Percentiles rank a stretch among this genome's conserved stretches.
These are phyloP conservation scores for Sesia apiformis DNA, from an alignment of 2,888 invertebrate genomes.

Conservation along the genomic window DNA sequence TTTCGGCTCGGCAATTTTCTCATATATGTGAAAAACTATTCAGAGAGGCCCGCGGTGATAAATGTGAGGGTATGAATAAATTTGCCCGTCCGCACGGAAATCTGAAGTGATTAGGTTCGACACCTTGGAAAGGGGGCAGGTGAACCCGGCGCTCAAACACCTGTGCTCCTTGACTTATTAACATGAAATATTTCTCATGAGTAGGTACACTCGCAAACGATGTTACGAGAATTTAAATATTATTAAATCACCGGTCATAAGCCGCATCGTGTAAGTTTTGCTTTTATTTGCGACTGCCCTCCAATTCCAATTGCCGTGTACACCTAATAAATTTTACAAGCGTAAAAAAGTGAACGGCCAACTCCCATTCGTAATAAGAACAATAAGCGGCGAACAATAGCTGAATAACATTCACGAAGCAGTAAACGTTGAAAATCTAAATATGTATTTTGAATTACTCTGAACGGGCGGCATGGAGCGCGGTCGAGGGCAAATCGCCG, in stretches of 20 bases:
- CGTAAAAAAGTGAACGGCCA: conserved; percentile 20
- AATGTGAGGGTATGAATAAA: conserved; percentile 69
- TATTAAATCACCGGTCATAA: conserved; percentile 12
- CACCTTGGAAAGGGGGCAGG: conserved; percentile 44
- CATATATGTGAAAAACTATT: conserved; percentile 62
- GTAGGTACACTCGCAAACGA: not conserved
- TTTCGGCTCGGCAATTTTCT: conserved; percentile 59
- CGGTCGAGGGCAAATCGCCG: conserved; percentile 13
- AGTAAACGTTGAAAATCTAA: conserved; percentile 39
- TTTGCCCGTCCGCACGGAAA: conserved; percentile 50
- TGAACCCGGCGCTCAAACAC: conserved; percentile 17
- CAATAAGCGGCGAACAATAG: conserved; percentile 34
- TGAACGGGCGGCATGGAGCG: conserved; percentile 17
- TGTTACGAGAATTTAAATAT: not conserved
- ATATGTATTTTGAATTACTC: conserved; percentile 41
- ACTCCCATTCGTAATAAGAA: conserved; percentile 24
- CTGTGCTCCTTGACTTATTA: not conserved
- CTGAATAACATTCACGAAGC: conserved; percentile 31
- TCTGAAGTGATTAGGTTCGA: conserved; percentile 61
- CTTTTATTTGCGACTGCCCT: conserved; percentile 10
- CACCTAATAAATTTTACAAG: conserved; percentile 39
- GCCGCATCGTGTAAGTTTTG: conserved; percentile 5
- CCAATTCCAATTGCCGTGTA: conserved; percentile 23
- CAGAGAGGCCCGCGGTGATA: conserved; percentile 51
- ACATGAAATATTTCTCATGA: not conserved